phyloP scores from a whole-genome alignment of 2,113 vertebrate genomes.

The Nothoprocta perdicaria region DNA sequence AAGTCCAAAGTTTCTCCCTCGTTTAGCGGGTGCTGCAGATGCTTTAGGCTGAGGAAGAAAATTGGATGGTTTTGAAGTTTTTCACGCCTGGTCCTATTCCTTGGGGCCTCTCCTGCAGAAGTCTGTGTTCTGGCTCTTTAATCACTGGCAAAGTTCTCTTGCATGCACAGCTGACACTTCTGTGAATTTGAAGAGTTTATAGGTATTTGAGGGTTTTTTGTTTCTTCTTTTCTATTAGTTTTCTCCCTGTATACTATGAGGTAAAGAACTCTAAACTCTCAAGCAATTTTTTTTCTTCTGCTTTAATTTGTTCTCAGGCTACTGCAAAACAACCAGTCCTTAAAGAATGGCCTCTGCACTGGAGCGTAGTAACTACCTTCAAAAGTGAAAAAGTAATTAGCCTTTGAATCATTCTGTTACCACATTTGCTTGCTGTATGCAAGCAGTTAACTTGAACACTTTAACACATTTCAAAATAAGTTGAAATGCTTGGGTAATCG shows the following conservation, averaged over 20 bases:
- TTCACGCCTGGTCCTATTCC: neutral
- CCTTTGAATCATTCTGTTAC: neutral
- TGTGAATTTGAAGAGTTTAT: neutral
- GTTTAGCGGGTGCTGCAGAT: neutral
- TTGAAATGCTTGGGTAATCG: neutral
- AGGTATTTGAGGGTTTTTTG: neutral
- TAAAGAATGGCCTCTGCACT: neutral
- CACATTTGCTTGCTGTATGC: neutral
- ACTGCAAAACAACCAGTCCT: neutral
- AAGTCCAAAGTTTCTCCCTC: neutral
- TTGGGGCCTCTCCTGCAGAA: neutral
- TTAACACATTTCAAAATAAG: neutral
- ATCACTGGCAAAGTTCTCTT: neutral
- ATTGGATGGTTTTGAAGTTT: neutral
- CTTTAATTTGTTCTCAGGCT: neutral
- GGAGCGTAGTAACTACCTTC: neutral
- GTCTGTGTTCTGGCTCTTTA: neutral
- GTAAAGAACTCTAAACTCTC: neutral
- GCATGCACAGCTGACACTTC: neutral
- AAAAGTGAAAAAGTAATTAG: neutral
- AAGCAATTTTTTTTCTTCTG: neutral
- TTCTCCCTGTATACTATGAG: neutral
- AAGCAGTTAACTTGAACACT: neutral
- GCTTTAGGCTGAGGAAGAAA: neutral
- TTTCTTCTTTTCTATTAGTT: neutral